Evolutionary conservation across 1,140 invertebrate species (phyloP).

Genomic region (Melitaea cinxia): DNA sequence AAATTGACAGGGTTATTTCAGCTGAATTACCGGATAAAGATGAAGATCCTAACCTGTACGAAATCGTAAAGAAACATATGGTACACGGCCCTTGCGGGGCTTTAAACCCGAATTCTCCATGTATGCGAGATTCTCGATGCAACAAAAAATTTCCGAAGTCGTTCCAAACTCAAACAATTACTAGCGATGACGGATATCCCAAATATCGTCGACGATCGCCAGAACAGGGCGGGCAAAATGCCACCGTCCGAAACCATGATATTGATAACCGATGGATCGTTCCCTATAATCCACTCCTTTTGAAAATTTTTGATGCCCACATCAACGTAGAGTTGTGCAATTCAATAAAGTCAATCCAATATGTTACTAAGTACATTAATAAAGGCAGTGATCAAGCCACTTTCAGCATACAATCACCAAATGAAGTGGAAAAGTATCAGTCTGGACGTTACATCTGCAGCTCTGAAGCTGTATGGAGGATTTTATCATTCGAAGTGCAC

Average conservation of each 20-base stretch:
- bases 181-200: conserved; percentile 72
- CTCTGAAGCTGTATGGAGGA: conserved; percentile 41
- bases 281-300: conserved; percentile 79
- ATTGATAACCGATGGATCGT: conserved; percentile 81
- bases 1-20: too few species aligned
- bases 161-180: too few species aligned
- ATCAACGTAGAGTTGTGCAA: conserved; percentile 80
- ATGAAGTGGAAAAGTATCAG: too few species aligned
- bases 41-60: conserved; percentile 59
- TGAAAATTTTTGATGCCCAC: conserved; percentile 77
- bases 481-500: conserved; percentile 36
- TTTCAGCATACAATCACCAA: too few species aligned
- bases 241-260: conserved; percentile 44
- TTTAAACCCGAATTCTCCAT: too few species aligned
- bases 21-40: conserved; percentile 75
- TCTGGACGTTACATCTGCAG: conserved; percentile 37
- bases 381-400: too few species aligned
- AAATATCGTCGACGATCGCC: conserved; percentile 60
- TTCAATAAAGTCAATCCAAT: conserved; percentile 80
- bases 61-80: too few species aligned
- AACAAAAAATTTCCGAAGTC: too few species aligned
- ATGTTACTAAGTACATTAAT: conserved; percentile 40
- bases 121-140: conserved; percentile 33
- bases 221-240: conserved; percentile 61
- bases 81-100: too few species aligned